Conservation (phyloP, 2,797 vertebrate species). For the Peromyscus eremicus region DNA sequence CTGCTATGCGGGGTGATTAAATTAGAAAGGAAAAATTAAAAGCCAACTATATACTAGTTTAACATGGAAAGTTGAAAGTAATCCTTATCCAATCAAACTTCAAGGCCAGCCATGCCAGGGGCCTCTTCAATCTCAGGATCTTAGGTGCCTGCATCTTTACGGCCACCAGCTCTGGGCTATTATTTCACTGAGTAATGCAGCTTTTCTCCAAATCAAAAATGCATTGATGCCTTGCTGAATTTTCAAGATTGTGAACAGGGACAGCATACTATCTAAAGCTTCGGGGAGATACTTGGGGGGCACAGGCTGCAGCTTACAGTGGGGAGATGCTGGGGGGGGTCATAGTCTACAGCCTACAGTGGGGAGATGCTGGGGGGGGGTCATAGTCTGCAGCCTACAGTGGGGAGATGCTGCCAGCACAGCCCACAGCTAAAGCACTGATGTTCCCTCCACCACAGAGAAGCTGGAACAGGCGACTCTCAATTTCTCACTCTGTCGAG, state of each 20-base stretch:
- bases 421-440: no score
- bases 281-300: no score
- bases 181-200: not conserved
- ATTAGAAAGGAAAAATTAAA: not conserved
- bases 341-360: not conserved
- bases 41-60: not conserved
- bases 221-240: not conserved
- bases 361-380: no score
- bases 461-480: conserved; percentile 18
- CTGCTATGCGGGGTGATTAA: not conserved
- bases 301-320: not conserved
- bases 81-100: conserved; percentile 17
- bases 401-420: not conserved
- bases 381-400: not conserved
- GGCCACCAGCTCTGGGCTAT: not conserved
- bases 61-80: not conserved
- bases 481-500: conserved; percentile 47
- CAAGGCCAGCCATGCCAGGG: not conserved
- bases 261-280: not conserved
- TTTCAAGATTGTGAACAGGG: not conserved
- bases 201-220: conserved; percentile 43
- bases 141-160: not conserved
- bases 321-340: not conserved
- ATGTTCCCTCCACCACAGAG: no score
- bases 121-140: not conserved